Evolutionary conservation across 1,140 invertebrate species (phyloP).

Genomic region (Acyrthosiphon pisum): DNA sequence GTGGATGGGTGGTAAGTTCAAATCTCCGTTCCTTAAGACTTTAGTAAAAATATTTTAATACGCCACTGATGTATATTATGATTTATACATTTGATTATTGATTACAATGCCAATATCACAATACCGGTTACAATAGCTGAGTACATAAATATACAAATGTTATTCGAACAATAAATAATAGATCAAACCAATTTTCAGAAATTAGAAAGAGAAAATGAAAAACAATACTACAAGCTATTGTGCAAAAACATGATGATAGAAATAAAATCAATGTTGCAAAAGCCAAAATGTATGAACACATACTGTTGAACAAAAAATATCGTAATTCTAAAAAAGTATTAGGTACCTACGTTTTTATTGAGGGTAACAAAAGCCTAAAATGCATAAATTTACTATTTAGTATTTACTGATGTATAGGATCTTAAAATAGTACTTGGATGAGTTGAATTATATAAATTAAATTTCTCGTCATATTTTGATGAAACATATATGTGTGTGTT

Average conservation of each 20-base stretch:
- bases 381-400: background rate
- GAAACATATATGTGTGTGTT: background rate
- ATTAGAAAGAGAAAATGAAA: background rate
- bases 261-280: background rate
- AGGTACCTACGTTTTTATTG: background rate
- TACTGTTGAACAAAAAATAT: background rate
- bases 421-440: background rate
- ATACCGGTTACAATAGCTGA: too few species aligned
- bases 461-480: background rate
- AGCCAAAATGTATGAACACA: background rate
- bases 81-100: too few species aligned
- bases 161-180: background rate
- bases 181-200: background rate
- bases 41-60: too few species aligned
- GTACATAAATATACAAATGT: background rate
- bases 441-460: background rate
- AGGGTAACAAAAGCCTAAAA: background rate
- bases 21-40: too few species aligned
- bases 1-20: too few species aligned
- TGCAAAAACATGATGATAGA: background rate
- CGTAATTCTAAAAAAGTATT: background rate
- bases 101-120: too few species aligned
- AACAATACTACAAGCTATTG: background rate
- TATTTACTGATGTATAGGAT: background rate
- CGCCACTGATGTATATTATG: too few species aligned